Evolutionary conservation across 2,113 vertebrate genomes (phyloP).

Genomic region (Ictalurus furcatus): DNA sequence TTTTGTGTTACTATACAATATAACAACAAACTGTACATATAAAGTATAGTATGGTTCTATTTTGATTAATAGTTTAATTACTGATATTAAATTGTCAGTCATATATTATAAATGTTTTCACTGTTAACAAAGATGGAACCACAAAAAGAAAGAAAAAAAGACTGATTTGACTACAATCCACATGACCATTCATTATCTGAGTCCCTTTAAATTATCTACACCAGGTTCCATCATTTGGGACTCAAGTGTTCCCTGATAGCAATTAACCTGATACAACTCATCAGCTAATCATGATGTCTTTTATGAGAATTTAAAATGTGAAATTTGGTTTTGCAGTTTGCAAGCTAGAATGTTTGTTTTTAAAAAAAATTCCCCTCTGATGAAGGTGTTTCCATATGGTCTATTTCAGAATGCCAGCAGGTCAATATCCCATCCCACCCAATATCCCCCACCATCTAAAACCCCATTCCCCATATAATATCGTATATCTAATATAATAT

Average conservation of each 20-base stretch:
- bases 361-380: no score
- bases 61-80: no score
- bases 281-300: neutral
- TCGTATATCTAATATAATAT: no score
- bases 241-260: neutral
- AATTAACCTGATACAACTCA: neutral
- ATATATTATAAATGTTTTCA: neutral
- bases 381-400: no score
- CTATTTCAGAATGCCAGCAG: no score
- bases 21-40: no score
- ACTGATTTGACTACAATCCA: neutral
- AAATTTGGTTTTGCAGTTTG: neutral
- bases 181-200: neutral
- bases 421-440: no score
- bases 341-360: no score
- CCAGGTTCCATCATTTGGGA: neutral
- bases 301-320: neutral
- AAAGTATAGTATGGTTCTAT: neutral
- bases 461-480: no score
- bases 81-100: neutral
- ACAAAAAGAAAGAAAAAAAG: neutral
- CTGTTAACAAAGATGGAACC: neutral
- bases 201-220: neutral
- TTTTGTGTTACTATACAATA: neutral
- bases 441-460: no score